Conservation (phyloP, 2,888 invertebrate genomes). For the Caenorhabditis sp. region DNA sequence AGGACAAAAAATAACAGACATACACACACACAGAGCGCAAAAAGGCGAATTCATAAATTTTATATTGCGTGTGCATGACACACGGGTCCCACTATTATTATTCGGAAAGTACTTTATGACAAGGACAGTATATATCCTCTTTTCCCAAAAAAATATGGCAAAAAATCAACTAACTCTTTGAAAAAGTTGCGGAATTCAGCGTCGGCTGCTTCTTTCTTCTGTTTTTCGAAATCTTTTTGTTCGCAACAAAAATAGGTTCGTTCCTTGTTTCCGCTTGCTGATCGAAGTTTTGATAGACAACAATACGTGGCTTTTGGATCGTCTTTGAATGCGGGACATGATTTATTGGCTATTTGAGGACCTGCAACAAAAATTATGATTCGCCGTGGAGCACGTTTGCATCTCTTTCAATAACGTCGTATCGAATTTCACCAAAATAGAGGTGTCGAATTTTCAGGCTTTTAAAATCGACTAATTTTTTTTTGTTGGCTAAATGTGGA, state of each 20-base stretch:
- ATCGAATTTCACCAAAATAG: background rate
- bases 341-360: conserved; percentile 24
- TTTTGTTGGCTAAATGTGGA: background rate
- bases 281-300: conserved; percentile 49
- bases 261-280: conserved; percentile 15
- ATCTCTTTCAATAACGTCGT: no score
- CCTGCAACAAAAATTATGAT: background rate
- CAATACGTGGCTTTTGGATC: conserved; percentile 41
- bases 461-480: background rate
- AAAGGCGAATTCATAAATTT: background rate
- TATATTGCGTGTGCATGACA: background rate
- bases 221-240: conserved; percentile 39
- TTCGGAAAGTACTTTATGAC: no score
- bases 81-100: background rate
- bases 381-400: background rate
- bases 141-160: background rate
- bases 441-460: background rate
- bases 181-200: conserved; percentile 45
- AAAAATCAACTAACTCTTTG: conserved; percentile 43
- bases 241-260: conserved; percentile 43
- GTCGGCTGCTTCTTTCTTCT: conserved; percentile 47
- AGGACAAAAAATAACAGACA: background rate
- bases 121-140: no score
- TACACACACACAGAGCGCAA: no score
- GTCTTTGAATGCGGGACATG: conserved; percentile 55